Conservation (phyloP, 1,140 invertebrate genomes). For the Lordiphosa clarofinis region DNA sequence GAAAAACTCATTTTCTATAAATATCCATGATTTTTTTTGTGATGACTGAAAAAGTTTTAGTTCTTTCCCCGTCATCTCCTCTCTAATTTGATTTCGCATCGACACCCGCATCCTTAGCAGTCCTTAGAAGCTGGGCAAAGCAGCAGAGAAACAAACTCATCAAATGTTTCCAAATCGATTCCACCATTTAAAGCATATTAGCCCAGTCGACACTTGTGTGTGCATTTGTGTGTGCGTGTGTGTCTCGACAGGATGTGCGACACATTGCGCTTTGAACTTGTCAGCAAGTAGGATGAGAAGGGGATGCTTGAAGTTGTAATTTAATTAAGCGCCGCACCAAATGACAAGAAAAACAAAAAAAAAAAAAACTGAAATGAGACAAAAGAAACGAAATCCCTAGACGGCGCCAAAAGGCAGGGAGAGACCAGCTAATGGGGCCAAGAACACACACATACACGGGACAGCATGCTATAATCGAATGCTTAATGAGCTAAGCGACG, state of each 20-base stretch:
- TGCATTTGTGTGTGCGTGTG: neutral
- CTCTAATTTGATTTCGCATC: constrained; percentile 13
- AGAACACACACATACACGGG: neutral
- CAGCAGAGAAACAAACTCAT: constrained; percentile 40
- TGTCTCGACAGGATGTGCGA: constrained; percentile 33
- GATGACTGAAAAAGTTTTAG: neutral
- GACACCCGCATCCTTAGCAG: constrained; percentile 4
- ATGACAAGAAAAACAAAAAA: constrained; percentile 28
- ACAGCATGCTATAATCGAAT: constrained; percentile 4
- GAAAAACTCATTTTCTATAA: too few relatives aligned
- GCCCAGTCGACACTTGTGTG: constrained; percentile 28
- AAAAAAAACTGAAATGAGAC: constrained; percentile 16
- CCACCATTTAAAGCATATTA: constrained; percentile 54
- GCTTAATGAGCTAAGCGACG: constrained; percentile 5
- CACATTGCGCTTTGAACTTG: constrained; percentile 47
- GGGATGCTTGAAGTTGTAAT: constrained; percentile 25
- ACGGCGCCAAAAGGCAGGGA: neutral
- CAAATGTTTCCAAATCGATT: constrained; percentile 54
- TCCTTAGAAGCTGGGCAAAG: constrained; percentile 23
- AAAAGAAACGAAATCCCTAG: constrained; percentile 11
- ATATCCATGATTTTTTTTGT: too few relatives aligned
- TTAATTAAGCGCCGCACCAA: constrained; percentile 48
- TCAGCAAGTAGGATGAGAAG: constrained; percentile 6
- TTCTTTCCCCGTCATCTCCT: too few relatives aligned
- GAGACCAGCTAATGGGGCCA: constrained; percentile 2